Evolutionary conservation across 2,888 invertebrate genomes (phyloP), one percentile per base, ranked within the genome.

Genomic region (Merodon equestris): DNA sequence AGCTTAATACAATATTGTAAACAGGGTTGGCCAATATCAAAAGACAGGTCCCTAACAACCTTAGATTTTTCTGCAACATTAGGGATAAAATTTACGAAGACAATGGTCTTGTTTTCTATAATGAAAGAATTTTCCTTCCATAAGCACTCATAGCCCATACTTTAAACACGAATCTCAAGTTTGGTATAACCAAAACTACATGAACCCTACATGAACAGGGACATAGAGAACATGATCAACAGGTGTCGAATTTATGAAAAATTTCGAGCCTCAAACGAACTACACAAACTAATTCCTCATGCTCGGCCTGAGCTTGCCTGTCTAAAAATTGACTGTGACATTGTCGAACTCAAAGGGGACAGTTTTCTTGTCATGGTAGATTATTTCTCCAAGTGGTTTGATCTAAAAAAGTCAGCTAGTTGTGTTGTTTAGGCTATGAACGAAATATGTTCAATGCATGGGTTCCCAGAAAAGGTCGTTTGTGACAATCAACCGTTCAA

Each of bases 131-230:
- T 10, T 18, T 73, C 9, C 53, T 66, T 9, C 54, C 40, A 14
- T 4, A 14, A 27, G 9, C 17, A 19, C 19, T 66, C 27, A 50
- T 27, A 14, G 10, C 13, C 10, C 36, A 57, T n/a, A 19, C 50
- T 7, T 17, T 64, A 36, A n/a, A 17, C 58, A 68, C 18, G 7
- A 4, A 27, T 4, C 27, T 4, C 27, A 7, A 27, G 27, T 58
- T 63, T 34, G 56, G 63, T n/a, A 72, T 72, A 56, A 48, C 17
- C 1, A 64, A 56, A 53, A 72, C 44, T 15, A 72, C 7, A 27
- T 7, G 2, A 7, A 27, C 7, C 27, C 27, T 27, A 27, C 27
- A 27, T 27, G 40, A 40, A 34, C 44, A 15, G 27, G 15, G 40
- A 18, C 40, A 61, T 27, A 38, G 50, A 51, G n/a, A 40, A 61